phyloP scores from a whole-genome alignment of 2,113 vertebrate species.

The Tetrax tetrax region DNA sequence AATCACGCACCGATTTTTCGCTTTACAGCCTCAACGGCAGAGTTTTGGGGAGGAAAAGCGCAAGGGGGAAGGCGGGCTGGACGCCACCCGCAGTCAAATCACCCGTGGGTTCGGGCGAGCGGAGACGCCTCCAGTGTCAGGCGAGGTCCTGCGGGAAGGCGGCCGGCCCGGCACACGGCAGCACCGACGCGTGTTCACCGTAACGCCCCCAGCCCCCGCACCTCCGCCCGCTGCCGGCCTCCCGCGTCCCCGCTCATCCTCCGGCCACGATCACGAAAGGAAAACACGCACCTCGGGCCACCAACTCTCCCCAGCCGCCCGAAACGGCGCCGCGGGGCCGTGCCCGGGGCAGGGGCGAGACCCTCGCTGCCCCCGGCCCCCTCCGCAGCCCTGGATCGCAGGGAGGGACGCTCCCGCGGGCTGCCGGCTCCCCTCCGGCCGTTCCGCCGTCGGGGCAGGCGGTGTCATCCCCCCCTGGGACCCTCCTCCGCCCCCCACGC shows the following conservation, averaged over 20 bases:
- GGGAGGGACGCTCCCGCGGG: background rate
- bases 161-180: slow-evolving; percentile 62
- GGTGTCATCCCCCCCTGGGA: background rate
- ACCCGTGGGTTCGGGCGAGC: slow-evolving; percentile 44
- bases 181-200: slow-evolving; percentile 53
- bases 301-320: background rate
- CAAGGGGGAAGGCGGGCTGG: background rate
- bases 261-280: background rate
- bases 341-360: background rate
- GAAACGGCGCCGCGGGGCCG: background rate
- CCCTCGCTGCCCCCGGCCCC: background rate
- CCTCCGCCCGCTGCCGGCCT: background rate
- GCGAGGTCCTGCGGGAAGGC: slow-evolving; percentile 67
- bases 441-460: slow-evolving; percentile 4
- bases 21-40: slow-evolving; percentile 12
- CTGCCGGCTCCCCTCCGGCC: background rate
- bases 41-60: slow-evolving; percentile 14
- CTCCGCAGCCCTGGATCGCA: background rate
- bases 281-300: background rate
- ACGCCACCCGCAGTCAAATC: slow-evolving; percentile 45
- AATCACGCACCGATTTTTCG: slow-evolving; percentile 38
- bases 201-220: slow-evolving; percentile 19
- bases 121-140: slow-evolving; percentile 64
- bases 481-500: background rate
- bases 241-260: background rate